These are phyloP conservation scores for Hydra vulgaris DNA, from an alignment of 30 jellyfish, hydroid and myxozoan genomes.

Conservation along the genomic window DNA sequence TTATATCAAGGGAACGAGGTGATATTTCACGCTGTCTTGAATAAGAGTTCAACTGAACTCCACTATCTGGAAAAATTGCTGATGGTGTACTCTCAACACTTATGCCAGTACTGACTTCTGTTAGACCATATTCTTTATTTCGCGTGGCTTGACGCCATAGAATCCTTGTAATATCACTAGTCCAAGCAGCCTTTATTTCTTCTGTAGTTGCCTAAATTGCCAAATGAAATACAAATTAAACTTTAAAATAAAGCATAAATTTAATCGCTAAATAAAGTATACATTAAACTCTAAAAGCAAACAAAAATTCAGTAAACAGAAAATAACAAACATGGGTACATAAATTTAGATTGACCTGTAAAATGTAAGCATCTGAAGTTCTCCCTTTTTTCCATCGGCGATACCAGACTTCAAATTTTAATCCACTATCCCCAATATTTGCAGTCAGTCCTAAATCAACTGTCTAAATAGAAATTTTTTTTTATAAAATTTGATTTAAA, in stretches of 20 bases:
- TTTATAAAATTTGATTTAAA: background rate
- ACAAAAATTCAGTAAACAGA: too few species aligned
- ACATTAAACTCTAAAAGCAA: too few species aligned
- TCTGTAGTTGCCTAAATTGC: conserved; percentile 43
- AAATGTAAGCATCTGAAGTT: conserved; percentile 53
- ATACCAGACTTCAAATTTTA: conserved; percentile 78
- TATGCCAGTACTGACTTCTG: conserved; percentile 85
- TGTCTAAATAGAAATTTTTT: conserved; percentile 21
- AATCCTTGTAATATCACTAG: conserved; percentile 54
- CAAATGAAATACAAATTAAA: too few species aligned
- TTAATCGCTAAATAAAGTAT: too few species aligned
- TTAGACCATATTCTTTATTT: conserved; percentile 71
- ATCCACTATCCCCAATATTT: conserved; percentile 83
- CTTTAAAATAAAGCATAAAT: background rate
- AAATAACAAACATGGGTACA: too few species aligned
- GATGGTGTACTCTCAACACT: conserved; percentile 93
- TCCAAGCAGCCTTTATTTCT: conserved; percentile 61
- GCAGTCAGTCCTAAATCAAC: conserved; percentile 85
- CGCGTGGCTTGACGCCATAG: conserved; percentile 65
- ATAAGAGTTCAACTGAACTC: conserved; percentile 9
- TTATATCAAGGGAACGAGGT: conserved; percentile 19
- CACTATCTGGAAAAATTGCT: conserved; percentile 47
- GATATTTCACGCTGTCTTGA: conserved; percentile 33
- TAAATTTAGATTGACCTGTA: too few species aligned
- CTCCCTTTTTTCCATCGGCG: conserved; percentile 83